Percentiles rank a stretch among this genome's conserved stretches.
Conservation (phyloP, 2,113 vertebrate species). For the Serilophus lunatus region DNA sequence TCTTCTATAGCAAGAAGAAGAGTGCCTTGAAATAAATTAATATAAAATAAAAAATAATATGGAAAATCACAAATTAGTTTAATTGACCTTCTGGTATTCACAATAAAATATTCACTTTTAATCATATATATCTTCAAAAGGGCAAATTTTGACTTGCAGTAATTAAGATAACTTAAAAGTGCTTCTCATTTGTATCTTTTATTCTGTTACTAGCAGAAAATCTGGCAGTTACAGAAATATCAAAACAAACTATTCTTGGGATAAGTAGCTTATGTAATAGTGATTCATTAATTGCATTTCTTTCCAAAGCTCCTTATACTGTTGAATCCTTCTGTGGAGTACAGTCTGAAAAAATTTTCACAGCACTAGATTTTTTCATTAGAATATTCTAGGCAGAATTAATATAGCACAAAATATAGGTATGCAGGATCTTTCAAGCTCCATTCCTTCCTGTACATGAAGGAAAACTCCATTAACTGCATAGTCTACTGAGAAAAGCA, state of each 20-base stretch:
- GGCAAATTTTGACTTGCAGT: not conserved
- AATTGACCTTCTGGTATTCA: not conserved
- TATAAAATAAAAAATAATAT: not conserved
- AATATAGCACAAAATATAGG: not conserved
- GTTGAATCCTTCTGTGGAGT: not conserved
- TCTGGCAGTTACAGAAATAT: not conserved
- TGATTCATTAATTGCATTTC: not conserved
- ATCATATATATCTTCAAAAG: not conserved
- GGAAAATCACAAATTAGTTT: not conserved
- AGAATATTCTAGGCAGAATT: not conserved
- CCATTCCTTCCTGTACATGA: not conserved
- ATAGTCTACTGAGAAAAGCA: not conserved
- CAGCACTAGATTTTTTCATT: not conserved
- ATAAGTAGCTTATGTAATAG: not conserved
- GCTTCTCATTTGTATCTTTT: not conserved
- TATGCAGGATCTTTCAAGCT: not conserved
- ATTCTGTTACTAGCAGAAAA: not conserved
- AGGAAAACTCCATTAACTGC: not conserved
- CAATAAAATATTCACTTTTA: not conserved
- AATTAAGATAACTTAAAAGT: constrained; percentile 17
- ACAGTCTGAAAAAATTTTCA: not conserved
- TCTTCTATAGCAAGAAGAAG: not conserved
- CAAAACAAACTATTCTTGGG: constrained; percentile 12
- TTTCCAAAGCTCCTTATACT: not conserved
- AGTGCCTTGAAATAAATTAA: not conserved